phyloP scores from a whole-genome alignment of 2,113 vertebrate species.

The Dolichotis patagonum region DNA sequence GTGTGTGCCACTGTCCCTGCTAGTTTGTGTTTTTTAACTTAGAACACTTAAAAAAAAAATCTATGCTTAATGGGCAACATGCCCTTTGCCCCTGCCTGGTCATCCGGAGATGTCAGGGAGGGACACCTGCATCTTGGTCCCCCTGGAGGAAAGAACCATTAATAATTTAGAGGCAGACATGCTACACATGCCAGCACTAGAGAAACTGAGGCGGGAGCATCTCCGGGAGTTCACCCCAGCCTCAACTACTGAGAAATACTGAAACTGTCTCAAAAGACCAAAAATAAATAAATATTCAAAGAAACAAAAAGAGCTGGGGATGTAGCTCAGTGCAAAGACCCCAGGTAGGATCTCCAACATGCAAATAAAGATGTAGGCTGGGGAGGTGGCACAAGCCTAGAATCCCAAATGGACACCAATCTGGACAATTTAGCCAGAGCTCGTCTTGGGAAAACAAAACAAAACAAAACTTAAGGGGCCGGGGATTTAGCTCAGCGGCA shows the following conservation, averaged over 20 bases:
- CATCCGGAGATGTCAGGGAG: rapidly evolving
- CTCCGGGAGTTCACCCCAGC: neutral
- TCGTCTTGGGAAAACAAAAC: neutral
- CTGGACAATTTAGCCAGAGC: neutral
- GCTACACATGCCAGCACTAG: neutral
- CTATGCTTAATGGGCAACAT: neutral
- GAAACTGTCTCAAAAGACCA: neutral
- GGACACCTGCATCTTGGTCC: no score
- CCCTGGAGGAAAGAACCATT: neutral
- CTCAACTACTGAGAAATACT: neutral
- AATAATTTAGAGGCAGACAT: neutral
- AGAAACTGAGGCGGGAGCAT: neutral
- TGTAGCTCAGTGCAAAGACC: neutral
- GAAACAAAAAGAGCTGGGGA: neutral
- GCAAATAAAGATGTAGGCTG: neutral
- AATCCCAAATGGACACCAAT: neutral
- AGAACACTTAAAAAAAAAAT: neutral
- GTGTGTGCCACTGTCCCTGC: neutral
- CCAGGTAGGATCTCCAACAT: neutral
- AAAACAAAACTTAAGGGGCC: no score
- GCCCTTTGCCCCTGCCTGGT: neutral
- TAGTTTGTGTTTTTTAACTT: neutral
- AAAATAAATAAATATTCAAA: neutral
- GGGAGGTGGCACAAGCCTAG: neutral
- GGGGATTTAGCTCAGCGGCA: no score